Evolutionary conservation across 2,113 vertebrate species (phyloP), one percentile per base, ranked within the genome.

Genomic region (Lates calcarifer): DNA sequence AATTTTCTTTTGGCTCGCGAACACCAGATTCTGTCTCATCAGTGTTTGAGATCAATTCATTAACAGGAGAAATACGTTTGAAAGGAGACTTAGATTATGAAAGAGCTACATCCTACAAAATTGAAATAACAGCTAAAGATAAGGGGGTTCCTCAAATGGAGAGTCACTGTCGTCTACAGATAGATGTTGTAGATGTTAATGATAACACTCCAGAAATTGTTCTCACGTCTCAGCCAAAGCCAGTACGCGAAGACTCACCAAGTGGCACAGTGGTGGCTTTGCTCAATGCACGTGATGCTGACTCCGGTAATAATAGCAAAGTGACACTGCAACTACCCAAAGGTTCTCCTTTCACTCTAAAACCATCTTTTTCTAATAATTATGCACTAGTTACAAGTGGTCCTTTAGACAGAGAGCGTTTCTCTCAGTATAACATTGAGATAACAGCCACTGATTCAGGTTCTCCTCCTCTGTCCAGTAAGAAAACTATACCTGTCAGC

Each of bases 301-400:
- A 95, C 62, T 93, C 90, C 0, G 86, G 82, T 5, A 62, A 90
- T 6, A 94, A 94, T 3, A 88, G 90, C 0, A 90, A 82, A 80
- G 84, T 89, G 3, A 67, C 28, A 35, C 76, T 96, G 37, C 11
- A n/a, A 5, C 13, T 88, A 2, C n/a, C 67, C 0, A 58, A 7
- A 0, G 24, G 82, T 2, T 88, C 94, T 70, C 95, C 96, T 5
- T 97, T 97, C 60, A 87, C 84, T 22, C 81, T 86, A 1, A 96
- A 93, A 75, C 76, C 90, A 0, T 94, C 96, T 0, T 95, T 95
- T 78, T 94, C 95, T 47, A 95, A 96, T 77, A 96, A 97, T 85
- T 97, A 96, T 64, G 96, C 95, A 1, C 83, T 97, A 58, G 86
- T 97, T 37, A 96, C 95, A 1, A 83, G 39, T 49, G 92, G 89